Conservation (phyloP, 2,888 invertebrate genomes). For the Ceramica pisi region DNA sequence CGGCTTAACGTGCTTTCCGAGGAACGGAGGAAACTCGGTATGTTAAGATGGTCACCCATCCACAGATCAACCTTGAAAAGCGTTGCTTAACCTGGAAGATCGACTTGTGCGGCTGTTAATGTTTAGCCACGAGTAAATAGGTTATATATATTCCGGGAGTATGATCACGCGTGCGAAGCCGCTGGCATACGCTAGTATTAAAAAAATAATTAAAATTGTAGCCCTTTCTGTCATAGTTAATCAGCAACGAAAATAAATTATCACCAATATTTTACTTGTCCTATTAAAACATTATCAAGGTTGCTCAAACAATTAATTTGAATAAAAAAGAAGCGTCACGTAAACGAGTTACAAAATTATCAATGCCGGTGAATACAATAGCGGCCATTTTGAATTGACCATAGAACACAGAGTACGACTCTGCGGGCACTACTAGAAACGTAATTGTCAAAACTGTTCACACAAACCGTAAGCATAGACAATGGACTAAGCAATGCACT, state of each 20-base stretch:
- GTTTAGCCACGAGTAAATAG: no score
- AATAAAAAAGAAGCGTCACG: conserved; percentile 6
- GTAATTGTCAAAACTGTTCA: neutral
- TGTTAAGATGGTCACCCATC: no score
- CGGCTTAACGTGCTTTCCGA: no score
- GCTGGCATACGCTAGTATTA: no score
- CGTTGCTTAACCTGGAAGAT: no score
- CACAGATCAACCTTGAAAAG: no score
- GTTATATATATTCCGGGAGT: no score
- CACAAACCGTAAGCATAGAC: no score
- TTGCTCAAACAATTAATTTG: conserved; percentile 14
- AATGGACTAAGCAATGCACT: no score
- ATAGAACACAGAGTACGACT: neutral
- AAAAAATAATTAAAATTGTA: neutral
- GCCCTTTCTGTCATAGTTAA: conserved; percentile 8
- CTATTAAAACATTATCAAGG: conserved; percentile 15
- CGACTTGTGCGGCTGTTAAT: no score
- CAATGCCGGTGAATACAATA: neutral
- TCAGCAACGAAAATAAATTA: neutral
- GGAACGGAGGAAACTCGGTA: no score
- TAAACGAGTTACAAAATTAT: conserved; percentile 13
- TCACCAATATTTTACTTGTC: conserved; percentile 3
- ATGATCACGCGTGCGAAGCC: no score
- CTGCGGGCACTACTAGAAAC: neutral
- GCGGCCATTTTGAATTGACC: conserved; percentile 15